Evolutionary conservation across 1,140 invertebrate genomes (phyloP).

Genomic region (Anoplophora glabripennis): DNA sequence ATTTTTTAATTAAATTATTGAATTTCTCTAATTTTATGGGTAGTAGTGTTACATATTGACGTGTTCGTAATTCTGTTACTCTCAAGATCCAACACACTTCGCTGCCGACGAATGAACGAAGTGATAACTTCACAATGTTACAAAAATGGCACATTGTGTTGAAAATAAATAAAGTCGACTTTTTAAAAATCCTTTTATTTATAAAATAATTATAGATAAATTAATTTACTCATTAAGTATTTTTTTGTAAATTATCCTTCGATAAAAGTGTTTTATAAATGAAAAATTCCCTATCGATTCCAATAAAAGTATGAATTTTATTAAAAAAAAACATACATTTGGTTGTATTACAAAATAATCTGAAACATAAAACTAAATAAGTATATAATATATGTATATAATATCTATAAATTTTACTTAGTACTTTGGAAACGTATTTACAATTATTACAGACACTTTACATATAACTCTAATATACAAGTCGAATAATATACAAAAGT

Average conservation of each 20-base stretch:
- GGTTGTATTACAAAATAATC: slow-evolving; percentile 28
- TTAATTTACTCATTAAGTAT: not conserved
- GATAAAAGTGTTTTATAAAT: slow-evolving; percentile 11
- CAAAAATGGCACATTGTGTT: too few species aligned
- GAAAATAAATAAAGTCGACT: too few species aligned
- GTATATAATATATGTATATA: slow-evolving; percentile 2
- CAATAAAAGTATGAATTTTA: slow-evolving; percentile 20
- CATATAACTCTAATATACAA: slow-evolving; percentile 4
- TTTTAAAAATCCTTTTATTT: not conserved
- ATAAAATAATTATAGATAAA: not conserved
- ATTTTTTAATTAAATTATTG: too few species aligned
- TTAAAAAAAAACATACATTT: slow-evolving; percentile 26
- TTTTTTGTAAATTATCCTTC: not conserved
- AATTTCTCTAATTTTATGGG: too few species aligned
- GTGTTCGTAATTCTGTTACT: too few species aligned
- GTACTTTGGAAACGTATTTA: slow-evolving; percentile 19
- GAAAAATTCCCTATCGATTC: too few species aligned
- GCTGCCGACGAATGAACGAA: too few species aligned
- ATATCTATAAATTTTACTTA: slow-evolving; percentile 23
- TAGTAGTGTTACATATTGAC: too few species aligned
- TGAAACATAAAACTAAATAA: slow-evolving; percentile 23
- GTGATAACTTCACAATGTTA: too few species aligned
- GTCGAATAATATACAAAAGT: slow-evolving; percentile 19
- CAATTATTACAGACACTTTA: slow-evolving; percentile 6
- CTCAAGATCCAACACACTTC: too few species aligned